These are phyloP conservation scores for Podabrus alpinus DNA, from an alignment of 2,888 invertebrate genomes.

Conservation along the genomic window DNA sequence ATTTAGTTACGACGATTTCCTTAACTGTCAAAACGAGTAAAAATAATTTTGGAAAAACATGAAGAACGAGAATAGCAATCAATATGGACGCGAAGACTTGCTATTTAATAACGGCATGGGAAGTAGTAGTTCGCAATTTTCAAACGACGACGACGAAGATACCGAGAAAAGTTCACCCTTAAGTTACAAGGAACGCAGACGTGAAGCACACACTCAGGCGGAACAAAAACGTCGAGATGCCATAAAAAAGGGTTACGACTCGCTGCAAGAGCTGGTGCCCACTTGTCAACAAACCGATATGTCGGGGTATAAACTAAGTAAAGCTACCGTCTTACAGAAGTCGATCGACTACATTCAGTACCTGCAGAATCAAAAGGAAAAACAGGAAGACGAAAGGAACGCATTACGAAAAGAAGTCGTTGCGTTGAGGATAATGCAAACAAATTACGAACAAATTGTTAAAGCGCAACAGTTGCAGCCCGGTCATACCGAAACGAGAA, in stretches of 20 bases:
- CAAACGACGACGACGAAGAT: constrained; percentile 68
- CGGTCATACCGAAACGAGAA: constrained; percentile 82
- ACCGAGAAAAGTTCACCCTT: constrained; percentile 66
- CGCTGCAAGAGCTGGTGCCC: constrained; percentile 89
- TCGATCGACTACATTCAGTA: constrained; percentile 94
- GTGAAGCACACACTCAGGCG: constrained; percentile 95
- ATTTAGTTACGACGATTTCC: not conserved
- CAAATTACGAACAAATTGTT: constrained; percentile 94
- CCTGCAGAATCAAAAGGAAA: constrained; percentile 86
- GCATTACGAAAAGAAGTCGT: constrained; percentile 89
- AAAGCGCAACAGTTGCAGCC: constrained; percentile 93
- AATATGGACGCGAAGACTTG: not conserved
- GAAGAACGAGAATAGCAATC: constrained; percentile 8
- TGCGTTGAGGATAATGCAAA: constrained; percentile 91
- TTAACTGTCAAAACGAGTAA: not conserved
- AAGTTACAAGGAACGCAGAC: constrained; percentile 89
- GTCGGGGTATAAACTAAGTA: constrained; percentile 90
- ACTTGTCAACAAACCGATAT: constrained; percentile 92
- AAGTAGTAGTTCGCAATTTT: constrained; percentile 38
- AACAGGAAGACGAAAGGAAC: constrained; percentile 93
- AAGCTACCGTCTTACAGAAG: constrained; percentile 93
- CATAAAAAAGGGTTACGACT: constrained; percentile 96
- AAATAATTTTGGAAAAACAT: not conserved
- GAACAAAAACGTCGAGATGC: constrained; percentile 97
- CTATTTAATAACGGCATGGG: not conserved